Conservation (phyloP, 2,113 vertebrate species). For the Chelonoidis abingdonii region DNA sequence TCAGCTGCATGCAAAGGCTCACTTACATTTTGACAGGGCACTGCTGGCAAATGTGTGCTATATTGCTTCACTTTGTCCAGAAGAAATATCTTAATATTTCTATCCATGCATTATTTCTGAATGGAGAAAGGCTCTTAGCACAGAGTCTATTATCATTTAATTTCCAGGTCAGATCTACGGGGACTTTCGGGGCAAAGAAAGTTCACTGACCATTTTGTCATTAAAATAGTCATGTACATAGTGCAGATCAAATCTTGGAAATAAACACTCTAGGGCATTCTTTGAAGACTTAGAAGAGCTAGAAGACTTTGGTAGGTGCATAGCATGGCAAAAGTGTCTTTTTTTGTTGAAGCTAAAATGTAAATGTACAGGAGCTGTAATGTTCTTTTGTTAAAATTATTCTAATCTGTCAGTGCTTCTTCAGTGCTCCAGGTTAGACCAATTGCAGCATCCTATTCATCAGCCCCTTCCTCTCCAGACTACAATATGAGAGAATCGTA, state of each 20-base stretch:
- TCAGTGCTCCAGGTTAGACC: background rate
- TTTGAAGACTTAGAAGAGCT: background rate
- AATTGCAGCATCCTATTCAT: rapidly evolving
- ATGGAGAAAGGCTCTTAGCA: background rate
- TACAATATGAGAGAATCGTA: background rate
- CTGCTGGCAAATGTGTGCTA: background rate
- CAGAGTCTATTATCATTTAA: background rate
- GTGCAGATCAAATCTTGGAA: background rate
- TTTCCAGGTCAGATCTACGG: background rate
- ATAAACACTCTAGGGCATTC: background rate
- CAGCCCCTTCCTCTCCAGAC: background rate
- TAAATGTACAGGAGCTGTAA: background rate
- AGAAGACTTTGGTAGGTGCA: too few relatives aligned
- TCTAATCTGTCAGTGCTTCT: background rate
- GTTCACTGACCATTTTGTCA: background rate
- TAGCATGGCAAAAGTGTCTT: background rate
- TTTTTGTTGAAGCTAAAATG: background rate
- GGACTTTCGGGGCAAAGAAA: background rate
- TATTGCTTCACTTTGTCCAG: background rate
- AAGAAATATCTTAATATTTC: background rate
- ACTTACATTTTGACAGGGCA: rapidly evolving
- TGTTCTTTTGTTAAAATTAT: background rate
- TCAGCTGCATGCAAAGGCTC: background rate
- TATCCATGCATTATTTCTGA: background rate
- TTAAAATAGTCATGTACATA: background rate